Evolutionary conservation across 1,140 invertebrate species (phyloP).

Genomic region (Drosophila athabasca): DNA sequence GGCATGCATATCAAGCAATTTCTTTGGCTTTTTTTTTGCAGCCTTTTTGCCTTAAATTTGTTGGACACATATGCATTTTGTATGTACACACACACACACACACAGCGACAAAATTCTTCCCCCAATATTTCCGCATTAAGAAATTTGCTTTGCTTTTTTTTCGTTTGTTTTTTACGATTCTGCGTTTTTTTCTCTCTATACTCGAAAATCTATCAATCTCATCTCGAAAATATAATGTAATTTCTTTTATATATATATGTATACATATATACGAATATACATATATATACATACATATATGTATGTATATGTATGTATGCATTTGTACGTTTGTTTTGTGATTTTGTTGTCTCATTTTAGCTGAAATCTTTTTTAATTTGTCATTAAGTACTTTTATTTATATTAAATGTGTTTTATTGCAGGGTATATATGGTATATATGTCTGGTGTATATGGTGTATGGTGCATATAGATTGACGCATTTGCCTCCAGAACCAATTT

Average conservation of each 20-base stretch:
- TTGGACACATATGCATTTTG: conserved; percentile 44
- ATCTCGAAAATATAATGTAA: conserved; percentile 56
- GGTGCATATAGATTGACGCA: conserved; percentile 68
- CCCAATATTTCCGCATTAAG: conserved; percentile 77
- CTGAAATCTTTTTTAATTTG: conserved; percentile 50
- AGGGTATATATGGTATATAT: conserved; percentile 1
- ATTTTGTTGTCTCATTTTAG: conserved; percentile 25
- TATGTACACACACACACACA: conserved; percentile 30
- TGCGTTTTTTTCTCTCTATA: conserved; percentile 52
- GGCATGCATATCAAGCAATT: conserved; percentile 48
- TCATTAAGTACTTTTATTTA: conserved; percentile 57
- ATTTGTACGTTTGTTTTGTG: conserved; percentile 3
- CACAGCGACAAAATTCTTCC: conserved; percentile 59
- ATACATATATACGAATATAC: no score
- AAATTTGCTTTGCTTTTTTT: conserved; percentile 39
- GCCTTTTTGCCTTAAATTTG: conserved; percentile 27
- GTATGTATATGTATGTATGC: no score
- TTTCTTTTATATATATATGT: conserved; percentile 21
- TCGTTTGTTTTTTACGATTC: conserved; percentile 39
- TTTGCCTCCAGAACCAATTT: conserved; percentile 64
- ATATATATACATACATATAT: no score
- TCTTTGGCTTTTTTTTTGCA: conserved; percentile 58
- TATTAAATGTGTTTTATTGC: conserved; percentile 16
- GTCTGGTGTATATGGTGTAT: conserved; percentile 11
- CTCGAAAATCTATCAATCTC: conserved; percentile 38